These are phyloP conservation scores for Caenorhabditis afra DNA, from an alignment of 2,888 invertebrate genomes.

Conservation along the genomic window DNA sequence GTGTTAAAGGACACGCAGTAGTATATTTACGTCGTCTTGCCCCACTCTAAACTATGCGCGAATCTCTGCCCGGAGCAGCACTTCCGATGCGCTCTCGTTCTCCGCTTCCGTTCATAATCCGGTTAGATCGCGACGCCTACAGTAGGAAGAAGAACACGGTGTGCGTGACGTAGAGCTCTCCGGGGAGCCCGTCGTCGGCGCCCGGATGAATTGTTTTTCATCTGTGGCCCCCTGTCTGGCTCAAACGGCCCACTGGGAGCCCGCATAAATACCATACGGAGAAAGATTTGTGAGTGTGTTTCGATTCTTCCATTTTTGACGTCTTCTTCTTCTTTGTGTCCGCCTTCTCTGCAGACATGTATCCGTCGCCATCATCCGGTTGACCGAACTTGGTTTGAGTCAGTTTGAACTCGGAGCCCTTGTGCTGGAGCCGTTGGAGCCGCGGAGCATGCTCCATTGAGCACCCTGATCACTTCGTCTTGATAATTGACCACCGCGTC, in stretches of 20 bases:
- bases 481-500: slow-evolving; percentile 41
- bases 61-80: no score
- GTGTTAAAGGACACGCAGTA: no score
- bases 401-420: slow-evolving; percentile 15
- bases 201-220: no score
- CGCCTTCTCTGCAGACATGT: slow-evolving; percentile 14
- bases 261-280: no score
- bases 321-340: not conserved
- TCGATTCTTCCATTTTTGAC: not conserved
- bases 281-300: no score
- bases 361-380: slow-evolving; percentile 16
- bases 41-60: no score
- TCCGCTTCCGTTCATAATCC: slow-evolving; percentile 13
- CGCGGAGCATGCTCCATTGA: slow-evolving; percentile 3
- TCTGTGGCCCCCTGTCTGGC: no score
- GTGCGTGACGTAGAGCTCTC: slow-evolving; percentile 6
- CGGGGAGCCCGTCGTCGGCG: no score
- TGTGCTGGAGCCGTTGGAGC: no score
- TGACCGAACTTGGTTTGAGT: slow-evolving; percentile 3
- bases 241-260: no score
- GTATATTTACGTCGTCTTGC: no score
- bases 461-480: slow-evolving; percentile 26
- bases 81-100: slow-evolving; percentile 9
- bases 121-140: not conserved
- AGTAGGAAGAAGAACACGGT: slow-evolving; percentile 2